phyloP scores from a whole-genome alignment of 2,797 vertebrate species.

The Propithecus deckenii region DNA sequence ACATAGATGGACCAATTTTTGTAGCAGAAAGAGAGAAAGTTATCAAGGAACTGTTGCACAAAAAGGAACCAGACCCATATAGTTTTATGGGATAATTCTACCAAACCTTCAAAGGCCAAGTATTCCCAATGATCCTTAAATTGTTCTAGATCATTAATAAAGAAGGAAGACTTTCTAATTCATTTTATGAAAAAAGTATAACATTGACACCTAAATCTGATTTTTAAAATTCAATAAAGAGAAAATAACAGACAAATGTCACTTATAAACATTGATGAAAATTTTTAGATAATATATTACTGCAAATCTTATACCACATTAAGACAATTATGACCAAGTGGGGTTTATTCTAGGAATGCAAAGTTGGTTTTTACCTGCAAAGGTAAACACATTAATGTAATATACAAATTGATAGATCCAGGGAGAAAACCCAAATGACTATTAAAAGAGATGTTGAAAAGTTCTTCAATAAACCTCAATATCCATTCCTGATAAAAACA shows the following conservation, averaged over 20 bases:
- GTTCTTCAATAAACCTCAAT: neutral
- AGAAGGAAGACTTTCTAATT: neutral
- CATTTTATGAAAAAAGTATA: neutral
- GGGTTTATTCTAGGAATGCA: neutral
- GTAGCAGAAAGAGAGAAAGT: neutral
- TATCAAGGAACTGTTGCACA: neutral
- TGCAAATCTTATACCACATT: neutral
- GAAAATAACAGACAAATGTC: neutral
- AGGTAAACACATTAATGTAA: neutral
- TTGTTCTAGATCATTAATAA: neutral
- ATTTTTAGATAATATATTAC: neutral
- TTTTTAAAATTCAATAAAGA: neutral
- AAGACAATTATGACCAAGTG: neutral
- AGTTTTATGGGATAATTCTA: neutral
- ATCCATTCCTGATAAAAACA: neutral
- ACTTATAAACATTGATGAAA: neutral
- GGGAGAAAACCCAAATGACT: neutral
- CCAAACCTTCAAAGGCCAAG: neutral
- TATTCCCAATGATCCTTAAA: too few species aligned
- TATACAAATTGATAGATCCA: neutral
- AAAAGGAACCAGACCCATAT: neutral
- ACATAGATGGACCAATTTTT: neutral
- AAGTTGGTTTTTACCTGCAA: neutral
- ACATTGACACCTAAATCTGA: neutral
- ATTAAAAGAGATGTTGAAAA: neutral